These are phyloP conservation scores for Peromyscus californicus DNA, from an alignment of 2,113 vertebrate genomes.

Conservation along the genomic window DNA sequence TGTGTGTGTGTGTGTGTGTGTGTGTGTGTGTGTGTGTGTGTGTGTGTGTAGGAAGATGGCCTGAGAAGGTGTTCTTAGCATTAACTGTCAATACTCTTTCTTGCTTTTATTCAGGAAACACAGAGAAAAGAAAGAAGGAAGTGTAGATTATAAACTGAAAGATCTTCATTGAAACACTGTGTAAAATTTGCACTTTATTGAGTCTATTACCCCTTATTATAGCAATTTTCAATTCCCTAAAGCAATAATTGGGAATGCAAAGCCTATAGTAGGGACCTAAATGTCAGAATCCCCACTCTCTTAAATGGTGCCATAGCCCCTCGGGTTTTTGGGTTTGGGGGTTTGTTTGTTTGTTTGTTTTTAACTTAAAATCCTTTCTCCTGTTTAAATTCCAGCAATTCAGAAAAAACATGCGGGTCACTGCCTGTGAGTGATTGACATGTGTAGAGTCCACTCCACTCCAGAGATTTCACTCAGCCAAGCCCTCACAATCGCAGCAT, in stretches of 20 bases:
- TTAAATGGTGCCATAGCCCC: not conserved
- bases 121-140: not conserved
- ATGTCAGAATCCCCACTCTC: conserved; percentile 40
- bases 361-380: not conserved
- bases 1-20: no score
- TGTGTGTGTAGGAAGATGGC: not conserved
- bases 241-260: not conserved
- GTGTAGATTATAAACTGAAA: not conserved
- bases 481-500: not conserved
- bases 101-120: not conserved
- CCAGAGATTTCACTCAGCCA: not conserved
- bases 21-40: not conserved
- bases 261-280: not conserved
- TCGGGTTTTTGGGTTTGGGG: not conserved
- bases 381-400: not conserved
- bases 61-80: not conserved
- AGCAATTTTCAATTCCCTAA: conserved; percentile 11
- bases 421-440: not conserved
- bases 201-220: not conserved
- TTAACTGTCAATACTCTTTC: not conserved
- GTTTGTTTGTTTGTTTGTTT: no score
- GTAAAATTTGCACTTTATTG: not conserved
- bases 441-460: accelerated
- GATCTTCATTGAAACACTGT: not conserved
- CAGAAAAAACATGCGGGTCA: not conserved